These are phyloP conservation scores for Stigmatopora argus DNA, from an alignment of 2,113 vertebrate species.

Conservation along the genomic window DNA sequence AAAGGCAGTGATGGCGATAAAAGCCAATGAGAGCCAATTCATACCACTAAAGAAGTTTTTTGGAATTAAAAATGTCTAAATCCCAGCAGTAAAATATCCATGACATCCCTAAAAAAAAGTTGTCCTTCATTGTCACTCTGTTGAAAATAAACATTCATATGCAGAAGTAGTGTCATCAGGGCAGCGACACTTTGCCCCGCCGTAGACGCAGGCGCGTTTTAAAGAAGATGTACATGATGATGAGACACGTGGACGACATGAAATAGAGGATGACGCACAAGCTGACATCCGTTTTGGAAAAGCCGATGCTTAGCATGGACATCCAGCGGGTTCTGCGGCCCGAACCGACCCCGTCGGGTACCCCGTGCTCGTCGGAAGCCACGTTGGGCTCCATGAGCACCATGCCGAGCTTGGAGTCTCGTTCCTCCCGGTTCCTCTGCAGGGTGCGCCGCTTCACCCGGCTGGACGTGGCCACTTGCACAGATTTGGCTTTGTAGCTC, in stretches of 20 bases:
- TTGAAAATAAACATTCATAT: constrained; percentile 16
- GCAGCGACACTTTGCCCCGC: constrained; percentile 56
- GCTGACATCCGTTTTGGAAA: constrained; percentile 84
- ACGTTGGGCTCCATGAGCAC: constrained; percentile 40
- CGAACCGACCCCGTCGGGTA: constrained; percentile 29
- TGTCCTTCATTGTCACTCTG: neutral
- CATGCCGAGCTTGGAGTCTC: constrained; percentile 30
- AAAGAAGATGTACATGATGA: constrained; percentile 84
- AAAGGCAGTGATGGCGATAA: too few relatives aligned
- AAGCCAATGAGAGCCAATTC: too few relatives aligned
- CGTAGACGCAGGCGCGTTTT: constrained; percentile 67
- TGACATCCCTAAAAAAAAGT: neutral
- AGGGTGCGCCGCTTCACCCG: constrained; percentile 46
- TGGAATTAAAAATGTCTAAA: too few relatives aligned
- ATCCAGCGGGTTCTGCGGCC: constrained; percentile 67
- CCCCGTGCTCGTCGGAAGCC: constrained; percentile 40
- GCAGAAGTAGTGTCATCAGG: constrained; percentile 25
- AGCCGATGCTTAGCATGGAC: constrained; percentile 74
- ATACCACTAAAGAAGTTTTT: too few relatives aligned
- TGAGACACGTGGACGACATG: constrained; percentile 80
- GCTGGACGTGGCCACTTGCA: constrained; percentile 46
- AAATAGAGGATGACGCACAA: constrained; percentile 83
- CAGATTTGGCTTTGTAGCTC: constrained; percentile 74
- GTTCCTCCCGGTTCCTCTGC: constrained; percentile 54
- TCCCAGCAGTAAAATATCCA: too few relatives aligned